Percentiles rank a stretch among this genome's conserved stretches.
phyloP scores from a whole-genome alignment of 1,140 invertebrate species.

The Spodoptera frugiperda region DNA sequence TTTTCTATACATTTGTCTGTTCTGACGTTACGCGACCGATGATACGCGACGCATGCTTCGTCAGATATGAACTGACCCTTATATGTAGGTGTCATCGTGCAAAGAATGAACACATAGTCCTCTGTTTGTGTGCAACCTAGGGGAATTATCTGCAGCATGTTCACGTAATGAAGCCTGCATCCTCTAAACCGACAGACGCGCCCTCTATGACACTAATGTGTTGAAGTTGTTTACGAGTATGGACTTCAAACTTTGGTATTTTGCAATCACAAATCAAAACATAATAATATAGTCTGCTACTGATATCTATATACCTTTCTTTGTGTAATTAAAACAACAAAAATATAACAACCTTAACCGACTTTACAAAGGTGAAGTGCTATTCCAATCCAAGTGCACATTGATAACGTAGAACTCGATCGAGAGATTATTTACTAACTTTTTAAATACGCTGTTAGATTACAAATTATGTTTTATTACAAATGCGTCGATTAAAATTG shows the following conservation, averaged over 20 bases:
- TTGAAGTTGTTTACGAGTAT: too few species aligned
- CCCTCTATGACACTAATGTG: too few species aligned
- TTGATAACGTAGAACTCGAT: constrained; percentile 14
- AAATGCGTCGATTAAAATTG: background rate
- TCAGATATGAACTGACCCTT: too few species aligned
- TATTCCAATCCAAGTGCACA: constrained; percentile 6
- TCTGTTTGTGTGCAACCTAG: too few species aligned
- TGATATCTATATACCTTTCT: background rate
- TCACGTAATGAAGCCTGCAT: background rate
- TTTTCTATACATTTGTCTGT: too few species aligned
- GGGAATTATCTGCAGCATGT: too few species aligned
- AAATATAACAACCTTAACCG: constrained; percentile 33
- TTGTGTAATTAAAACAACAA: constrained; percentile 10
- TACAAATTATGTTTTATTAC: background rate
- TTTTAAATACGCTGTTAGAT: constrained; percentile 10
- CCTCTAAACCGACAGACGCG: background rate
- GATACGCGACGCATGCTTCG: too few species aligned
- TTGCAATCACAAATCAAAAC: background rate
- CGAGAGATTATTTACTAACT: background rate
- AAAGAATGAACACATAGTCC: too few species aligned
- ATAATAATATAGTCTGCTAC: background rate
- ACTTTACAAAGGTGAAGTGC: constrained; percentile 30
- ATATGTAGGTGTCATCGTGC: too few species aligned
- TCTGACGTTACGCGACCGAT: too few species aligned
- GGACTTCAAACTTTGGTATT: too few species aligned